A percentile compares a stretch with the other conserved stretches of the same genome.
Conservation (phyloP, 2,888 invertebrate species). For the Sialis lutaria region DNA sequence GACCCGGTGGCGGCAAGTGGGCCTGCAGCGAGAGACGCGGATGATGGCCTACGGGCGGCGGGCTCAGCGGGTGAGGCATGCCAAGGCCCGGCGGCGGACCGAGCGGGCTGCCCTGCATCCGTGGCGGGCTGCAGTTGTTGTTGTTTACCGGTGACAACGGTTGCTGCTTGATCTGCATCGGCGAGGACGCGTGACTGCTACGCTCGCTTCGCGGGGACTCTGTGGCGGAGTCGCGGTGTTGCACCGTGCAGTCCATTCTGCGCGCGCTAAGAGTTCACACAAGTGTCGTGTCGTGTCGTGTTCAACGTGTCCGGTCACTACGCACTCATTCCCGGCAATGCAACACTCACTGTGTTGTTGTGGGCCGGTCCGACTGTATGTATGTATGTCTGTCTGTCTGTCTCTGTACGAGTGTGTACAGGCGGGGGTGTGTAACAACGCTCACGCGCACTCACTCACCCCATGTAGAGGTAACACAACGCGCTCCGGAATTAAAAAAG, state of each 20-base stretch:
- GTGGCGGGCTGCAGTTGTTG: slow-evolving; percentile 21
- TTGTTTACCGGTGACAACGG: slow-evolving; percentile 28
- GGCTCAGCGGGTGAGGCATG: slow-evolving; percentile 43
- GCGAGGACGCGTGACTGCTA: slow-evolving; percentile 34
- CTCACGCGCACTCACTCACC: slow-evolving; percentile 23
- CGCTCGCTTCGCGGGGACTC: slow-evolving; percentile 42
- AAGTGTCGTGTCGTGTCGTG: neutral
- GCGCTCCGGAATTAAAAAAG: neutral
- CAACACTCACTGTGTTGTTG: slow-evolving; percentile 16
- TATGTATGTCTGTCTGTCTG: slow-evolving; percentile 20
- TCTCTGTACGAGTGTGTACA: neutral
- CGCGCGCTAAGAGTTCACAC: neutral
- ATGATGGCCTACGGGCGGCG: slow-evolving; percentile 37
- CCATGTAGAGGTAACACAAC: slow-evolving; percentile 8
- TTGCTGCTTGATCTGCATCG: slow-evolving; percentile 22
- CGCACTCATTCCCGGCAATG: neutral
- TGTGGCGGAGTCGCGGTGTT: slow-evolving; percentile 32
- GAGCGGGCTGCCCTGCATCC: slow-evolving; percentile 21
- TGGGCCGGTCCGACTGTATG: slow-evolving; percentile 20
- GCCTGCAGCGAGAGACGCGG: slow-evolving; percentile 50
- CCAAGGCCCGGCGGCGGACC: slow-evolving; percentile 32
- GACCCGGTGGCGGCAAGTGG: slow-evolving; percentile 67
- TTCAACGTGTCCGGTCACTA: neutral
- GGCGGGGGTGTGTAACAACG: neutral
- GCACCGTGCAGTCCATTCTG: slow-evolving; percentile 18